Percentiles rank a stretch among this genome's conserved stretches.
These are phyloP conservation scores for Berghia stephanieae DNA, from an alignment of 1,140 invertebrate species.

Conservation along the genomic window DNA sequence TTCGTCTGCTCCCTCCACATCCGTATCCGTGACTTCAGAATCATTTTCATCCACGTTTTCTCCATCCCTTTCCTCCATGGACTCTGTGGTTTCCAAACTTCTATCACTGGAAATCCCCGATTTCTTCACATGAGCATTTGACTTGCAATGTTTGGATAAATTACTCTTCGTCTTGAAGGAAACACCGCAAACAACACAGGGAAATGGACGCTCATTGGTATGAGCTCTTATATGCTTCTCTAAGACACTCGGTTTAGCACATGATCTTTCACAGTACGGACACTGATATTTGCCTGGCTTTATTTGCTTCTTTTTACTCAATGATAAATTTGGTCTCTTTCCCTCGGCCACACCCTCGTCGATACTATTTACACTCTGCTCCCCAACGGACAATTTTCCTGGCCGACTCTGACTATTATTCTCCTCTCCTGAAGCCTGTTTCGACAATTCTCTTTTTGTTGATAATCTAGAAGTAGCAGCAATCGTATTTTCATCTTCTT, in stretches of 20 bases:
- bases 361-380: slow-evolving; percentile 19
- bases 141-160: slow-evolving; percentile 89
- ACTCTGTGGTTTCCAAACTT: slow-evolving; percentile 24
- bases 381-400: no score
- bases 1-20: slow-evolving; percentile 18
- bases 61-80: slow-evolving; percentile 32
- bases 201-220: slow-evolving; percentile 92
- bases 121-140: slow-evolving; percentile 75
- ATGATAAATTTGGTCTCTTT: background rate
- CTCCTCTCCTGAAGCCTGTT: slow-evolving; percentile 33
- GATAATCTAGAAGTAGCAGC: no score
- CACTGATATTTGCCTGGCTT: slow-evolving; percentile 77
- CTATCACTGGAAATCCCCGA: slow-evolving; percentile 22
- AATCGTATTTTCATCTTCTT: slow-evolving; percentile 26
- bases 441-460: no score
- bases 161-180: slow-evolving; percentile 95
- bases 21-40: slow-evolving; percentile 30
- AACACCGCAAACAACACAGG: slow-evolving; percentile 87
- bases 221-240: slow-evolving; percentile 88
- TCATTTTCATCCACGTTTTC: slow-evolving; percentile 39
- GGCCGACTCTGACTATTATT: slow-evolving; percentile 41
- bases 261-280: slow-evolving; percentile 85
- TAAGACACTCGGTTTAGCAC: slow-evolving; percentile 92
- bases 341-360: background rate
- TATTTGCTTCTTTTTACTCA: slow-evolving; percentile 13